phyloP scores from a whole-genome alignment of 2,797 vertebrate genomes.

The Gadopsis marmoratus region DNA sequence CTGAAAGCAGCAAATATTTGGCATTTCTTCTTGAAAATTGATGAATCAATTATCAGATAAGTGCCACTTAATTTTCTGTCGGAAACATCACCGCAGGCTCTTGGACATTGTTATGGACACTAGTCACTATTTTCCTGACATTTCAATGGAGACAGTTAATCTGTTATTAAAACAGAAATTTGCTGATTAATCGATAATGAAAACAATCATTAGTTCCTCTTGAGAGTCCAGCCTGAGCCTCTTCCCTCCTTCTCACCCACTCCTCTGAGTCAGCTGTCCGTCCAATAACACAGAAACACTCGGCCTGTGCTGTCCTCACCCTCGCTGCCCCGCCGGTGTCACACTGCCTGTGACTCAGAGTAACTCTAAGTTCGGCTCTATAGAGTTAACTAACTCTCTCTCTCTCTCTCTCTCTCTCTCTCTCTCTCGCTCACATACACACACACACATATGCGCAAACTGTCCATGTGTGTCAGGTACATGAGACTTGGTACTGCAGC shows the following conservation, averaged over 20 bases:
- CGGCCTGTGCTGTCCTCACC: constrained; percentile 52
- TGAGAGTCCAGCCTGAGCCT: constrained; percentile 55
- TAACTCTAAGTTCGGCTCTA: constrained; percentile 55
- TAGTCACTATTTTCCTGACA: neutral
- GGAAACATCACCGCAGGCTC: neutral
- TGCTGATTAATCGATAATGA: constrained; percentile 20
- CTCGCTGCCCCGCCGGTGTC: constrained; percentile 37
- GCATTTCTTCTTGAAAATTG: neutral
- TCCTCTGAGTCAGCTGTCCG: constrained; percentile 71
- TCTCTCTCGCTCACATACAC: neutral
- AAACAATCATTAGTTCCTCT: constrained; percentile 32
- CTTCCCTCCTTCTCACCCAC: constrained; percentile 59
- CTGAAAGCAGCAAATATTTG: constrained; percentile 9
- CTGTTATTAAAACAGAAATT: neutral
- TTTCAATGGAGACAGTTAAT: neutral
- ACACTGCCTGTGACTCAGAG: constrained; percentile 68
- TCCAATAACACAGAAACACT: constrained; percentile 26
- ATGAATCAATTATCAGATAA: constrained; percentile 29
- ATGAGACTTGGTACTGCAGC: constrained; percentile 24
- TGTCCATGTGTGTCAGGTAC: constrained; percentile 41
- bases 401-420: too few relatives aligned
- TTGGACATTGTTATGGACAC: neutral
- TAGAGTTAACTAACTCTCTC: constrained; percentile 44
- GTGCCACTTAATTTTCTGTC: constrained; percentile 10
- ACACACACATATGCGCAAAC: constrained; percentile 34